Evolutionary conservation across 92 coral and sea anemone genomes (phyloP).

Genomic region (Desmophyllum pertusum): DNA sequence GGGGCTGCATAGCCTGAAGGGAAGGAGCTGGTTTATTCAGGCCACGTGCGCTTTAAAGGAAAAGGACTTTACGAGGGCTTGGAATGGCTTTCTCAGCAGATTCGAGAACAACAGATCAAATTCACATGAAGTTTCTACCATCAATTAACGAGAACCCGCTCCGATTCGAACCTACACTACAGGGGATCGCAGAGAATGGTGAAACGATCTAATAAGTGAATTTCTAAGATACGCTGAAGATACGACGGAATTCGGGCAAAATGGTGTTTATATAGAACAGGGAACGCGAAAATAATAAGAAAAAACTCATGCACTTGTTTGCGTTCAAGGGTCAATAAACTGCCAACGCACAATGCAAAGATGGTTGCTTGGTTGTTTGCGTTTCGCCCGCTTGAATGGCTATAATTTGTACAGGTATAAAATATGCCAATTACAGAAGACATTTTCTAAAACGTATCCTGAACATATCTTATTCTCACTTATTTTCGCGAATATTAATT

Average conservation of each 20-base stretch:
- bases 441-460: background rate
- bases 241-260: background rate
- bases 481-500: too few relatives aligned
- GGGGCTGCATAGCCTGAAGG: conserved; percentile 82
- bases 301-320: background rate
- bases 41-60: conserved; percentile 95
- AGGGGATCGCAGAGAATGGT: conserved; percentile 6
- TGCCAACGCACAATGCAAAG: conserved; percentile 16
- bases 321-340: background rate
- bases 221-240: background rate
- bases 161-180: background rate
- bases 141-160: background rate
- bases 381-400: background rate
- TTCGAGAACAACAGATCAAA: conserved; percentile 57
- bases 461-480: too few relatives aligned
- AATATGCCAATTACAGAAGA: background rate
- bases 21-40: conserved; percentile 93
- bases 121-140: conserved; percentile 12
- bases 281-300: background rate
- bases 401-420: background rate
- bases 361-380: background rate
- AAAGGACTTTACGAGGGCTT: conserved; percentile 97
- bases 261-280: background rate
- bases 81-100: conserved; percentile 95
- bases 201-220: background rate